These are phyloP conservation scores for Lagenorhynchus albirostris DNA, from an alignment of 2,113 vertebrate genomes.

Conservation along the genomic window DNA sequence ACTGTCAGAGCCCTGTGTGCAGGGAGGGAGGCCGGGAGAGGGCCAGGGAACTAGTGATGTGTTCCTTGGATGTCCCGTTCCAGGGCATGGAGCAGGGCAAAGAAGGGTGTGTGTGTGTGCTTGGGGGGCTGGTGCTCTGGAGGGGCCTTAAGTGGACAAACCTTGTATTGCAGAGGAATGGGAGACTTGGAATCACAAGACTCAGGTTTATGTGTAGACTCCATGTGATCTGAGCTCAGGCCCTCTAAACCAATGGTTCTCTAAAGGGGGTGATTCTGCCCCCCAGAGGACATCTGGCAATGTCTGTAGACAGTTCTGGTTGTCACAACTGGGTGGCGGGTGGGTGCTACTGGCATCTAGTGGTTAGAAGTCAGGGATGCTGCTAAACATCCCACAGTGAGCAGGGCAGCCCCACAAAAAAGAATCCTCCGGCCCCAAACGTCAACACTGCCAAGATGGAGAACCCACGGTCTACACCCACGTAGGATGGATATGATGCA, in stretches of 20 bases:
- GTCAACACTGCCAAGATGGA: neutral
- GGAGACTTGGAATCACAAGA: neutral
- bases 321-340: neutral
- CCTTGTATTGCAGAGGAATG: fast-evolving
- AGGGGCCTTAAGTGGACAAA: neutral
- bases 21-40: neutral
- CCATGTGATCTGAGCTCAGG: neutral
- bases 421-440: neutral
- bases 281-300: neutral
- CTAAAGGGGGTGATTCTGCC: neutral
- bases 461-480: neutral
- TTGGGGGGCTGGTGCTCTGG: neutral
- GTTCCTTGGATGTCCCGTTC: neutral
- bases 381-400: fast-evolving
- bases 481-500: fast-evolving
- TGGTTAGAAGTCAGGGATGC: neutral
- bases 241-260: neutral
- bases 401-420: neutral
- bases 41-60: neutral
- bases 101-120: neutral
- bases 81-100: neutral
- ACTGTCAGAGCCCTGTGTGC: neutral
- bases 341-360: neutral
- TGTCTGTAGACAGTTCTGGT: neutral
- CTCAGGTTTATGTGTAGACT: neutral